phyloP scores from a whole-genome alignment of 2,888 invertebrate species.

The Hyposoter dolosus region DNA sequence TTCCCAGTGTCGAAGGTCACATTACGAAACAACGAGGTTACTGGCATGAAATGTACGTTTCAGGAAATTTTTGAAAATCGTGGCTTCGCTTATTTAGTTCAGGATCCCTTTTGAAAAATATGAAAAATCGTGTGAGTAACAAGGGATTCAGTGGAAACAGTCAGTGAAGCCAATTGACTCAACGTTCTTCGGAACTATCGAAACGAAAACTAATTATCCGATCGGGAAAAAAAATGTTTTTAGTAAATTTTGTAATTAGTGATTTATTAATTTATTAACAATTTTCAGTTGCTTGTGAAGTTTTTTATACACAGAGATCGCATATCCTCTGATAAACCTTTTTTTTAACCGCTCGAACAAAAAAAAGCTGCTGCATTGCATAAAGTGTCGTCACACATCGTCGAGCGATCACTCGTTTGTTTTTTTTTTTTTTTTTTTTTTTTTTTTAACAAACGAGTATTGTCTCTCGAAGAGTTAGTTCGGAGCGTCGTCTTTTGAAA shows the following conservation, averaged over 20 bases:
- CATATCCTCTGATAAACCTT: not conserved
- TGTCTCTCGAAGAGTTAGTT: conserved; percentile 6
- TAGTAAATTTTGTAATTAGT: no score
- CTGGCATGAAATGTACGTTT: not conserved
- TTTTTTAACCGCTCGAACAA: not conserved
- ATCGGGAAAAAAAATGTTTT: no score
- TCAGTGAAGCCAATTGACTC: no score
- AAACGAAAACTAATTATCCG: no score
- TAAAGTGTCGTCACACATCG: not conserved
- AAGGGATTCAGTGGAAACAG: no score
- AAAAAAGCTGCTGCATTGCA: not conserved
- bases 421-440: no score
- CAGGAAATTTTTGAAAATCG: not conserved
- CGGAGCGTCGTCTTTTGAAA: conserved; percentile 6
- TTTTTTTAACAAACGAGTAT: conserved; percentile 17
- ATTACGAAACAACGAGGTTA: not conserved
- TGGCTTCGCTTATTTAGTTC: not conserved
- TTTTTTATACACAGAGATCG: no score
- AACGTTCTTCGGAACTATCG: no score
- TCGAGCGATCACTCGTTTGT: not conserved
- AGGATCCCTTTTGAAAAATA: not conserved
- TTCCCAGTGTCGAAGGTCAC: no score
- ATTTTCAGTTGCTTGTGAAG: no score
- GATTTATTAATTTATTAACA: no score
- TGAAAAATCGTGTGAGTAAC: no score